Evolutionary conservation across 1,140 invertebrate genomes (phyloP).

Genomic region (Heterodera schachtii): DNA sequence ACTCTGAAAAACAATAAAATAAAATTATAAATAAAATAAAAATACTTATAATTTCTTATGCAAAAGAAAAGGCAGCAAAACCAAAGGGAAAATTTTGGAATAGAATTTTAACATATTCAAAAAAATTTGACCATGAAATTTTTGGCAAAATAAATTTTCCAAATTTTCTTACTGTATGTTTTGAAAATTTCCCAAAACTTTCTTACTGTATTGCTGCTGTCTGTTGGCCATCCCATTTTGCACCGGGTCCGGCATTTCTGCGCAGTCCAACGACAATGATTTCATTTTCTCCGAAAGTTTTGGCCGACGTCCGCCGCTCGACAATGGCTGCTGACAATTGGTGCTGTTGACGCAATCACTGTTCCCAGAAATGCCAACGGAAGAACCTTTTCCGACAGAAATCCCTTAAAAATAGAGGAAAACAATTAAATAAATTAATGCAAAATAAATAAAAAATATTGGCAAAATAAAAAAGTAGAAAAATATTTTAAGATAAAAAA

Average conservation of each 20-base stretch:
- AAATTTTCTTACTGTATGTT: constrained; percentile 12
- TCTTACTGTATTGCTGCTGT: constrained; percentile 24
- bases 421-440: too few relatives aligned
- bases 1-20: constrained; percentile 29
- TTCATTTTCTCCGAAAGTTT: constrained; percentile 65
- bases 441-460: too few relatives aligned
- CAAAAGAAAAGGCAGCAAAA: too few relatives aligned
- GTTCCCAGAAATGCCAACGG: neutral
- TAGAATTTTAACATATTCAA: too few relatives aligned
- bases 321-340: neutral
- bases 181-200: neutral
- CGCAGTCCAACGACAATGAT: constrained; percentile 63
- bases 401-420: neutral
- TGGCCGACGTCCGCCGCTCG: constrained; percentile 50
- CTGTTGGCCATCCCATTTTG: constrained; percentile 21
- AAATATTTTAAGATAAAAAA: neutral
- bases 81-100: too few relatives aligned
- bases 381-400: neutral
- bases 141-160: too few relatives aligned
- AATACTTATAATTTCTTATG: neutral
- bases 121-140: too few relatives aligned
- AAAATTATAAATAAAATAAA: neutral
- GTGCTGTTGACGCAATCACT: neutral
- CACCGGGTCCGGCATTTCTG: constrained; percentile 64
- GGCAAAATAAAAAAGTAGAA: neutral